Evolutionary conservation across 2,888 invertebrate species (phyloP).

Genomic region (Sicus ferrugineus): DNA sequence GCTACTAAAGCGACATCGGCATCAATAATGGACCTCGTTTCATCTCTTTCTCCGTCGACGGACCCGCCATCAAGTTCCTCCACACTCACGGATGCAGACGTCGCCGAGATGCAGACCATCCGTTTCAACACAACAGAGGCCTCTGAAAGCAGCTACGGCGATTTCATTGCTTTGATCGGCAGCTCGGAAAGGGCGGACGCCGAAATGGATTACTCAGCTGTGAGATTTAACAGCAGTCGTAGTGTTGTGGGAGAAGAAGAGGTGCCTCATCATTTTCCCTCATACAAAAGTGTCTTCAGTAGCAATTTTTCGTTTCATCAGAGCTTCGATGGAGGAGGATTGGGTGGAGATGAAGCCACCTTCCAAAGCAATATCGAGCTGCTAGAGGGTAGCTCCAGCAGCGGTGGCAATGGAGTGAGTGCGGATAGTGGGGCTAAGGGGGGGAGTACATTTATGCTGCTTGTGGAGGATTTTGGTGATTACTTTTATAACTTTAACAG

Average conservation of each 20-base stretch:
- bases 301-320: slow-evolving; percentile 38
- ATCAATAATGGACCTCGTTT: neutral
- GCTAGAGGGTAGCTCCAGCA: slow-evolving; percentile 39
- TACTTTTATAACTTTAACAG: slow-evolving; percentile 72
- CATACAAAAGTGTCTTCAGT: slow-evolving; percentile 32
- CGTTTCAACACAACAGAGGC: slow-evolving; percentile 8
- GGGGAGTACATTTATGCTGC: slow-evolving; percentile 68
- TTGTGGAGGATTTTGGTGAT: slow-evolving; percentile 81
- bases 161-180: slow-evolving; percentile 59
- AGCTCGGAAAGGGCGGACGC: slow-evolving; percentile 57
- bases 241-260: slow-evolving; percentile 28
- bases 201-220: slow-evolving; percentile 54
- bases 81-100: slow-evolving; percentile 12
- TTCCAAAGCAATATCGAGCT: slow-evolving; percentile 40
- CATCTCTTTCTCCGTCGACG: neutral
- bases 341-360: slow-evolving; percentile 40
- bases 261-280: slow-evolving; percentile 35
- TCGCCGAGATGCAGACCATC: slow-evolving; percentile 21
- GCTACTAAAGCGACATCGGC: slow-evolving; percentile 12
- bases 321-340: slow-evolving; percentile 41
- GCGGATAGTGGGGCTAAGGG: slow-evolving; percentile 42
- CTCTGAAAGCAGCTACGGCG: slow-evolving; percentile 23
- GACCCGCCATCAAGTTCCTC: slow-evolving; percentile 17
- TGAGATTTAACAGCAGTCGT: slow-evolving; percentile 47
- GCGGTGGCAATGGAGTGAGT: slow-evolving; percentile 29